Base-by-base conservation (phyloP, 2,113 vertebrate species). In the Platycercus adscitus region DNA sequence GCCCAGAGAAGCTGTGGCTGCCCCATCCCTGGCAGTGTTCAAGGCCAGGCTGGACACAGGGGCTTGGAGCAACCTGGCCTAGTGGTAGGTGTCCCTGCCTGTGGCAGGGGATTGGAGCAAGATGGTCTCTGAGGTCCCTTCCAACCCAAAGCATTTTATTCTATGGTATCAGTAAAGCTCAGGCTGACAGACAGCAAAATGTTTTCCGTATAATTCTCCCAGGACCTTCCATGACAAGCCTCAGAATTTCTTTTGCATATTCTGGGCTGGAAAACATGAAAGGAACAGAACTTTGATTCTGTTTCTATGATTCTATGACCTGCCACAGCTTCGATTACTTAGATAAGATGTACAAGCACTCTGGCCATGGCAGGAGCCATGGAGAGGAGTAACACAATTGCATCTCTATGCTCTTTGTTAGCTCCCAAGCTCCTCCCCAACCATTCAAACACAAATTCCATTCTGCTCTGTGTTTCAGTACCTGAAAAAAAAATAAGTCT, bases 341-440 rank as follows among this genome's bases (percentile, higher is more conserved):
- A 5, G 17, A 1, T 11, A 41, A 83, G 15, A 50, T 5, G 41
- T 11, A n/a, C 2, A 3, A 64, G 35, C 72, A 33, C 10, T 6
- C 28, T 6, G 8, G 55, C 17, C 24, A 29, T 0, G 3, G 39
- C 33, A 37, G 44, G 29, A 86, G 11, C n/a, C 5, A 0, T 0
- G 3, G 31, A 61, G 9, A 55, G 13, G 11, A 93, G 46, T 55
- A 61, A 39, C 18, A 4, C 24, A 33, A 17, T 35, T 41, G 8
- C 11, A 37, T 17, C 31, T 9, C 11, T 11, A 14, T 19, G 37
- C 26, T 68, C 28, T 28, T 21, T 19, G 19, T 13, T 6, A 47
- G 47, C 49, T 11, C 20, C 66, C 58, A 28, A 50, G 50, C 56
- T 77, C 44, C 35, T 64, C 29, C 52, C 31, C 37, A 82, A 3